A percentile compares a stretch with the other conserved stretches of the same genome.
These are phyloP conservation scores for Panopea generosa DNA, from an alignment of 2,888 invertebrate species.

Conservation along the genomic window DNA sequence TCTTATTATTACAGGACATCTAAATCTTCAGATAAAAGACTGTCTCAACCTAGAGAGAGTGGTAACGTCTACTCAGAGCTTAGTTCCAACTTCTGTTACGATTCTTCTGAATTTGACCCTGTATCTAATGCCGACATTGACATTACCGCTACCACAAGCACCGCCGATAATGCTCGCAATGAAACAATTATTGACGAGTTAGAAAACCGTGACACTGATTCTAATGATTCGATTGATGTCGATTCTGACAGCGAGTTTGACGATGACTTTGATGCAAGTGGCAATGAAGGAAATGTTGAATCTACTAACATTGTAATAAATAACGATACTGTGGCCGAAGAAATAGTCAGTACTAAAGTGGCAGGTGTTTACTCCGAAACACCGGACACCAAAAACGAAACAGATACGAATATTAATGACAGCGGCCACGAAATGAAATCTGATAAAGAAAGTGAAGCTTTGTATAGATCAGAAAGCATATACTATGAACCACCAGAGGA, in stretches of 20 bases:
- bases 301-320: neutral
- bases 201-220: neutral
- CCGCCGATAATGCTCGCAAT: slow-evolving; percentile 2
- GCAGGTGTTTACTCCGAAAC: neutral
- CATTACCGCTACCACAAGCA: no score
- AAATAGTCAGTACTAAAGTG: neutral
- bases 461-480: neutral
- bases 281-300: no score
- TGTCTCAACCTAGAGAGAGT: neutral
- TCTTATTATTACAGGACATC: slow-evolving; percentile 9
- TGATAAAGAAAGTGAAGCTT: no score
- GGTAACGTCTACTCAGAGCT: slow-evolving; percentile 23
- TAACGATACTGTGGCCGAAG: neutral
- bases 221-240: neutral
- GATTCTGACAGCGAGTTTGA: neutral
- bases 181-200: neutral
- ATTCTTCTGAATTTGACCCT: slow-evolving; percentile 18
- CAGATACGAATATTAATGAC: slow-evolving; percentile 5
- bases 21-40: neutral
- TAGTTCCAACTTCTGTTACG: slow-evolving; percentile 23
- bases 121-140: neutral
- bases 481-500: slow-evolving; percentile 13
- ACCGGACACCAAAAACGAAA: neutral
- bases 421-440: no score
- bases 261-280: no score